Conservation (phyloP, 2,888 invertebrate genomes). For the Pyrochroa serraticornis region DNA sequence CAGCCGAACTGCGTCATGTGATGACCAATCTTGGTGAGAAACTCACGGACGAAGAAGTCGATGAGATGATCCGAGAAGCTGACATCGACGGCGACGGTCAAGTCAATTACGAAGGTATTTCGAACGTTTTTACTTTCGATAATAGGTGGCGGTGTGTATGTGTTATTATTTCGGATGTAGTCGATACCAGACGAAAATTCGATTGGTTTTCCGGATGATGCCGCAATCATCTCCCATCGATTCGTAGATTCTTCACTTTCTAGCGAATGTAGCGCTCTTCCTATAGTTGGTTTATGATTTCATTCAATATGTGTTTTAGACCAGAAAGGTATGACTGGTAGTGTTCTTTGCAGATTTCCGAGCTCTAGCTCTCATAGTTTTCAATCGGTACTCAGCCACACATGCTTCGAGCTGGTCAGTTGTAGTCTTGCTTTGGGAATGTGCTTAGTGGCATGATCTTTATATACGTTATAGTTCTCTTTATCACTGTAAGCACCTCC, state of each 20-base stretch:
- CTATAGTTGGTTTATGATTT: not conserved
- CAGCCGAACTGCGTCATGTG: slow-evolving; percentile 97
- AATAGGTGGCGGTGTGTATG: not conserved
- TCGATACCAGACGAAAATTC: not conserved
- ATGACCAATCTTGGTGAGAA: slow-evolving; percentile 99
- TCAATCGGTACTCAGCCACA: slow-evolving; percentile 66
- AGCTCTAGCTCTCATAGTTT: slow-evolving; percentile 76
- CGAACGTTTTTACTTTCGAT: slow-evolving; percentile 21
- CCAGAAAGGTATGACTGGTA: slow-evolving; percentile 51
- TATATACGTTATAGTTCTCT: slow-evolving; percentile 28
- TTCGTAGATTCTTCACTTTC: slow-evolving; percentile 2
- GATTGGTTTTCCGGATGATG: not conserved
- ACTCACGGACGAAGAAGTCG: slow-evolving; percentile 98
- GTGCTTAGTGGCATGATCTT: slow-evolving; percentile 42
- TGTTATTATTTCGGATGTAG: not conserved
- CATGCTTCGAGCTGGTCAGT: slow-evolving; percentile 60
- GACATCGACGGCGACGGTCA: slow-evolving; percentile 99
- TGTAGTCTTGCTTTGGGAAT: slow-evolving; percentile 50
- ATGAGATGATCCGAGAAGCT: slow-evolving; percentile 99
- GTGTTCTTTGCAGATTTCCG: slow-evolving; percentile 76
- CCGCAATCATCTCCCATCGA: not conserved
- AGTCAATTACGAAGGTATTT: slow-evolving; percentile 92
- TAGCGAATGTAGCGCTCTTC: slow-evolving; percentile 21
- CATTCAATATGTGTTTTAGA: slow-evolving; percentile 18
- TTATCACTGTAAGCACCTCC: slow-evolving; percentile 25